Evolutionary conservation across 2,888 invertebrate genomes (phyloP), one percentile per base, ranked within the genome.

Genomic region (Limenitis camilla): DNA sequence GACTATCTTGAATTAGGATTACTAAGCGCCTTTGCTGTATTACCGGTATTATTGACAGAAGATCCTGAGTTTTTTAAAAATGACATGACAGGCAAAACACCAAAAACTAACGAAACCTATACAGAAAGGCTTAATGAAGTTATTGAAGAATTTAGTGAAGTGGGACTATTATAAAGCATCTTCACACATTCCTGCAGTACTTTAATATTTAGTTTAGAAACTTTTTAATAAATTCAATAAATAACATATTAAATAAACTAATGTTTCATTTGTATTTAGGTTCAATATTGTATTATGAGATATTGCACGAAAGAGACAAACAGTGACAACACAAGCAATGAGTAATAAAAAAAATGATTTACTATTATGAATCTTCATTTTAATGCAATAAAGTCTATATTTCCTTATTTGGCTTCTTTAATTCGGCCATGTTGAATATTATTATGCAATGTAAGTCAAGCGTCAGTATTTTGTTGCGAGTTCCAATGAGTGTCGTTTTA

Each of bases 111-210:
- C 52, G 52, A 52, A 5, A 41, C 39, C 5, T 65, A 53, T 32
- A 58, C 58, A 10, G 53, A 62, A 0, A 63, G 67, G 41, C 30
- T 68, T 4, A 57, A 54, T 4, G 69, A 60, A 5, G 32, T 71
- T 4, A 51, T 69, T 27, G 59, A 69, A 1, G 74, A 74, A 51
- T 74, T 65, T 52, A 51, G 66, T 27, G 60, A 66, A 5, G 62
- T 56, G 61, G 69, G 69, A 0, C 65, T 61, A 55, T 55, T 71
- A 41, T 66, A 61, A 47, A n/a, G n/a, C n/a, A n/a, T n/a, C n/a
- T n/a, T n/a, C n/a, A n/a, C n/a, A n/a, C n/a, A n/a, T n/a, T n/a
- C n/a, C n/a, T n/a, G n/a, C n/a, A n/a, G n/a, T n/a, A n/a, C n/a
- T n/a, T n/a, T n/a, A n/a, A n/a, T n/a, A n/a, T n/a, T n/a, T n/a